These are phyloP conservation scores for Caenorhabditis sinica DNA, from an alignment of 2,888 invertebrate genomes.

Conservation along the genomic window DNA sequence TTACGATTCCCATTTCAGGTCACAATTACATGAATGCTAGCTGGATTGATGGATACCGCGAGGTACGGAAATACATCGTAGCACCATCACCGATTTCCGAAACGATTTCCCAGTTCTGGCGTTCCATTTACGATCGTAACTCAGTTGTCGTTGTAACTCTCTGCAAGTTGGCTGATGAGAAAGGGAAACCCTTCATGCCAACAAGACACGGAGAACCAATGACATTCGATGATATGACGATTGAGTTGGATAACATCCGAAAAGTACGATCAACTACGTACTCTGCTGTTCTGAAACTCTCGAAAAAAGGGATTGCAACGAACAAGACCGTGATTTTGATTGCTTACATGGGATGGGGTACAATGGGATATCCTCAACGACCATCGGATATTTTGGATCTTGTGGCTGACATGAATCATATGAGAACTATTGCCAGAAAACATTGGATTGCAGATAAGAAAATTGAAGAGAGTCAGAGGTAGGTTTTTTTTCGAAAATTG, in stretches of 20 bases:
- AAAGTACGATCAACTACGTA: constrained; percentile 33
- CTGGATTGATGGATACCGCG: constrained; percentile 76
- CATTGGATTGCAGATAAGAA: constrained; percentile 57
- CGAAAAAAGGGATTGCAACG: constrained; percentile 13
- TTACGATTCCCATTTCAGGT: constrained; percentile 1
- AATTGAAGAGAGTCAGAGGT: constrained; percentile 23
- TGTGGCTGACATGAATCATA: constrained; percentile 75
- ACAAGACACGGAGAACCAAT: constrained; percentile 41
- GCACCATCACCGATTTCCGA: constrained; percentile 63
- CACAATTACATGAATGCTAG: constrained; percentile 77
- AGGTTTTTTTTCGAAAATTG: background rate
- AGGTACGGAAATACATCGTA: constrained; percentile 73
- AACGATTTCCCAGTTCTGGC: constrained; percentile 75
- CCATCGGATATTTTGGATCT: constrained; percentile 74
- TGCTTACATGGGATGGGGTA: constrained; percentile 50
- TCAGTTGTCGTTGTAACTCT: constrained; percentile 68
- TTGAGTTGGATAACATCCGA: constrained; percentile 49
- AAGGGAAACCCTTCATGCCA: constrained; percentile 55
- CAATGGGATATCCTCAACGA: constrained; percentile 67
- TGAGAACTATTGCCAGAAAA: constrained; percentile 63
- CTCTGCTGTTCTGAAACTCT: constrained; percentile 46
- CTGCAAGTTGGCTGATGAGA: constrained; percentile 65
- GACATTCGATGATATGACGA: constrained; percentile 44
- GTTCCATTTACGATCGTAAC: constrained; percentile 76
- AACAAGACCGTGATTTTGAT: constrained; percentile 28